Base-by-base conservation (phyloP, 1,140 invertebrate genomes). In the Dendroctonus ponderosae region DNA sequence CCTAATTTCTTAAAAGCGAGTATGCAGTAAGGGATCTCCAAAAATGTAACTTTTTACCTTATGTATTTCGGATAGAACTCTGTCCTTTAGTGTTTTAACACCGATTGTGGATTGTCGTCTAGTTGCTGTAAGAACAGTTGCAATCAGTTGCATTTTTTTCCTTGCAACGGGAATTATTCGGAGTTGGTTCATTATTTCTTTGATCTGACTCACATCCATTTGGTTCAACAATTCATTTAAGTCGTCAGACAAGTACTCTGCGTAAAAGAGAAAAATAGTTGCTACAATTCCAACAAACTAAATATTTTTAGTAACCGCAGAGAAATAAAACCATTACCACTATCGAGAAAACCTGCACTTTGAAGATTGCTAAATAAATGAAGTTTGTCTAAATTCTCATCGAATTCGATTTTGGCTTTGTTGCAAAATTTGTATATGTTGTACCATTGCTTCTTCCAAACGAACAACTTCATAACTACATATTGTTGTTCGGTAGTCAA, bases 401-500 rank as follows among this genome's bases (percentile, higher is more conserved):
- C 12, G 15, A 70, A n/a, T 9, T 52, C 40, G 14, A 62, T 6
- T 5, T 62, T 37, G 42, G 59, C 59, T 59, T 70, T 62, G 0
- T 58, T 46, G 50, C 68, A 66, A 59, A 70, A 66, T 11, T 15
- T 52, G n/a, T 62, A 62, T 26, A 63, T 52, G 48, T 66, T 70
- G 52, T 62, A 66, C 58, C 63, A 66, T 12, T 14, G 42, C 42
- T 39, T 51, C 39, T 62, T 49, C 57, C 59, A 66, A 11, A 62
- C 38, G 15, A 40, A 70, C 9, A 70, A 39, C 58, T 70, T 70
- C 44, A 66, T 41, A 42, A 61, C 42, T 51, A 66, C 51, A 57
- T 58, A 70, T 42, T 66, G 49, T 15, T 56, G 46, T 0, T 66
- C 43, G 7, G 51, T 48, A 7, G 41, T 42, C 52, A 66, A 38